Percentiles rank a stretch among this genome's conserved stretches.
Evolutionary conservation across 2,113 vertebrate genomes (phyloP).

Genomic region (Sclerurus mexicanus): DNA sequence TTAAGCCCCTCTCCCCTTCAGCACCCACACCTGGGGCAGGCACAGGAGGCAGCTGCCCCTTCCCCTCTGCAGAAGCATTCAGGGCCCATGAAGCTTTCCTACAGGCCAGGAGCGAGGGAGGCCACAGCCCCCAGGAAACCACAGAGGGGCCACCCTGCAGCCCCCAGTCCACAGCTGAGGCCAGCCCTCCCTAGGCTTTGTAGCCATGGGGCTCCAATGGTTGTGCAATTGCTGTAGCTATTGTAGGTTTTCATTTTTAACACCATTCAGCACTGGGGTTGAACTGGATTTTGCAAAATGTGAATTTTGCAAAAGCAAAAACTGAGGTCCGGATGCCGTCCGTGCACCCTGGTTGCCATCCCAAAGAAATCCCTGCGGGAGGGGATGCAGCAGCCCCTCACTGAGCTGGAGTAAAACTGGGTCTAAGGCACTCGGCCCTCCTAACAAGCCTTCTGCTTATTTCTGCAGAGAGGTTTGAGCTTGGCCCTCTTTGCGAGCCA

Average conservation of each 20-base stretch:
- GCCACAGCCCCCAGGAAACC: neutral
- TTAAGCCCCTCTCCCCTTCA: neutral
- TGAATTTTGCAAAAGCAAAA: neutral
- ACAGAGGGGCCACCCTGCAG: neutral
- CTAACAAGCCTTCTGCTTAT: neutral
- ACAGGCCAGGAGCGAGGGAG: rapidly evolving
- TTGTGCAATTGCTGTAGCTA: neutral
- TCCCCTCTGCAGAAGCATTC: rapidly evolving
- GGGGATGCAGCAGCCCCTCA: neutral
- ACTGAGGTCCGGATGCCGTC: neutral
- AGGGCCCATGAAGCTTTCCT: neutral
- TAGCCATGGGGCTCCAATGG: neutral
- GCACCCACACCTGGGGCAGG: neutral
- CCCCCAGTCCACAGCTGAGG: neutral
- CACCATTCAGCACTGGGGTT: neutral
- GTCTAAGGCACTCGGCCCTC: neutral
- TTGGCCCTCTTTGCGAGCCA: neutral
- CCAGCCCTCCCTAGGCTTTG: rapidly evolving
- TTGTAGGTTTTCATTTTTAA: neutral
- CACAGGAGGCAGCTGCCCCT: neutral
- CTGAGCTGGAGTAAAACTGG: neutral
- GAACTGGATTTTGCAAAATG: neutral
- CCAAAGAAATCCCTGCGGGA: neutral
- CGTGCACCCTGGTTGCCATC: neutral
- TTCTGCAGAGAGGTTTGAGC: neutral